Percentiles rank a stretch among this genome's conserved stretches.
These are phyloP conservation scores for Numida meleagris DNA, from an alignment of 2,113 vertebrate genomes.

Conservation along the genomic window DNA sequence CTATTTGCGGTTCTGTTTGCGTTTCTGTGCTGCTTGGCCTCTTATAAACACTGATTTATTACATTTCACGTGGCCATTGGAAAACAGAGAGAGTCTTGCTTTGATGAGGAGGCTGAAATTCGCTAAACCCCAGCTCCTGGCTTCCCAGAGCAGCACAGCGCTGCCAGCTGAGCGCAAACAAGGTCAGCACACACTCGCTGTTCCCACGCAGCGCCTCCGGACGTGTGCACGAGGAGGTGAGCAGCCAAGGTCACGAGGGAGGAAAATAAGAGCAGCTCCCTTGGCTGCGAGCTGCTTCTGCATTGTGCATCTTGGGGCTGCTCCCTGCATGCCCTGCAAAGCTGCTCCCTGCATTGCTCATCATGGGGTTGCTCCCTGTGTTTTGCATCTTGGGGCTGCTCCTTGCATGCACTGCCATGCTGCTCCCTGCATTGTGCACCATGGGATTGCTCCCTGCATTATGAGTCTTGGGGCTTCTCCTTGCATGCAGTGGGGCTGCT, in stretches of 20 bases:
- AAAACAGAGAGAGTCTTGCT: background rate
- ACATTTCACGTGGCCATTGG: background rate
- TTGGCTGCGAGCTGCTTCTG: background rate
- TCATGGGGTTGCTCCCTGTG: too few species aligned
- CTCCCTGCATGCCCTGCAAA: too few species aligned
- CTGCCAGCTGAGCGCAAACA: background rate
- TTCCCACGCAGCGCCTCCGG: background rate
- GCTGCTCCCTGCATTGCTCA: too few species aligned
- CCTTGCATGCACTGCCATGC: too few species aligned
- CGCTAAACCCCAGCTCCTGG: background rate
- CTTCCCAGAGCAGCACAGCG: background rate
- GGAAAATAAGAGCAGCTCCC: background rate
- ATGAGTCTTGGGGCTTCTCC: too few species aligned
- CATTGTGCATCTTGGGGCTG: too few species aligned
- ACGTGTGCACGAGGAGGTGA: background rate
- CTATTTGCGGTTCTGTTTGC: background rate
- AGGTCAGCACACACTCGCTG: background rate
- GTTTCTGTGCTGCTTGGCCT: background rate
- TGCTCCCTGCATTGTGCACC: too few species aligned
- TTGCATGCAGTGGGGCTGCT: too few species aligned
- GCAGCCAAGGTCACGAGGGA: accelerated
- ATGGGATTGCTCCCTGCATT: background rate
- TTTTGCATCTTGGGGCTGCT: too few species aligned
- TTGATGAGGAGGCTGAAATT: background rate
- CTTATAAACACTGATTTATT: background rate